Base-by-base conservation (phyloP, 2,113 vertebrate species). In the Notothenia coriiceps region DNA sequence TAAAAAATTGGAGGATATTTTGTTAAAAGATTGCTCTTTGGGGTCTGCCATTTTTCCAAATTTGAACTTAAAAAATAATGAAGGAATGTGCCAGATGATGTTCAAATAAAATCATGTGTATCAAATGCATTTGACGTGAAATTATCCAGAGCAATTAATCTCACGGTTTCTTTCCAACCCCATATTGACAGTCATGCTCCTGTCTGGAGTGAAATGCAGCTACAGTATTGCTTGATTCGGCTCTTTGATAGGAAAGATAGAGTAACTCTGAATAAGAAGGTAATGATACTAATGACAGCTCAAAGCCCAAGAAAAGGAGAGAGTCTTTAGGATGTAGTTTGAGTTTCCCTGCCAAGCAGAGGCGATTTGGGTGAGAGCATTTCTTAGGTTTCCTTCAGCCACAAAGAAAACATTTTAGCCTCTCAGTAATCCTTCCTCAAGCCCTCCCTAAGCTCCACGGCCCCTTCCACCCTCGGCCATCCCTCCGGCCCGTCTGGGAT, bases 381-480 rank as follows among this genome's bases (percentile, higher is more conserved):
- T 93, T 93, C 93, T 93, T 84, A 67, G 87, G 88, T 93, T 95
- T 94, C 94, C 80, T 93, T 86, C 84, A 87, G 86, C 91, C 86
- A 91, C 91, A 94, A 95, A 94, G 94, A 95, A 95, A 95, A 95
- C 89, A 95, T 94, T 94, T 95, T 93, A 91, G 85, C 84, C 79
- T 77, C 83, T 82, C 74, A 60, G 82, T 94, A 95, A 95, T 94
- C 93, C 93, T 91, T 87, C 86, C 82, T 51, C 76, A 90, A 92
- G 86, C 85, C 83, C 83, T 86, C 88, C 85, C 82, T 90, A 93
- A 93, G 88, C 92, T 91, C 84, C 44, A n/a, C 74, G 83, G 85
- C 79, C 61, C 78, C 83, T 88, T 87, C 82, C 79, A 85, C 83
- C 80, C 77, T 75, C 33, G 43, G 62, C 25, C 81, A 59, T 85